Evolutionary conservation across 2,888 invertebrate genomes (phyloP).

Genomic region (Cyclophora albipunctata): DNA sequence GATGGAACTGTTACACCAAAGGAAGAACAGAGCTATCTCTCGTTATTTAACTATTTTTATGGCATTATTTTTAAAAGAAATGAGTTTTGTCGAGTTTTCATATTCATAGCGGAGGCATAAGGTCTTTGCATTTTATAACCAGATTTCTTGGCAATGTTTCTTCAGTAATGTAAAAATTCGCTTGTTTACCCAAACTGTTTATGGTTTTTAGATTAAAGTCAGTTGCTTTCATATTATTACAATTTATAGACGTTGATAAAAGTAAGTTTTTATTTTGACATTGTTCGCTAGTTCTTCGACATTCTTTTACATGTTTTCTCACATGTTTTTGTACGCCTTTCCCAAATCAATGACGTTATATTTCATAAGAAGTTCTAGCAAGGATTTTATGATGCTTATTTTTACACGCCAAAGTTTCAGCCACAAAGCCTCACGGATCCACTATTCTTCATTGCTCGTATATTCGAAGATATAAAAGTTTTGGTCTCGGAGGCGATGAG

Average conservation of each 20-base stretch:
- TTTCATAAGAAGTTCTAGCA: background rate
- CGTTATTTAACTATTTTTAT: constrained; percentile 64
- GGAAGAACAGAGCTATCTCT: constrained; percentile 48
- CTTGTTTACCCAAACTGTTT: background rate
- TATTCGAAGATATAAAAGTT: constrained; percentile 51
- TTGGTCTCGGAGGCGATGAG: constrained; percentile 50
- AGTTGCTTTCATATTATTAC: too few relatives aligned
- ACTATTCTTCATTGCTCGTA: constrained; percentile 15
- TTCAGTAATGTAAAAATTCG: constrained; percentile 2
- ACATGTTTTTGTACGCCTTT: background rate
- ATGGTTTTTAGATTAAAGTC: too few relatives aligned
- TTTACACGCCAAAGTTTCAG: constrained; percentile 15
- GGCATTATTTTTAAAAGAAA: constrained; percentile 54
- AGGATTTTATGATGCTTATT: constrained; percentile 14
- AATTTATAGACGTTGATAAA: background rate
- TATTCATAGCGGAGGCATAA: constrained; percentile 35
- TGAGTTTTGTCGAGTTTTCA: constrained; percentile 44
- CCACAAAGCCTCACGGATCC: constrained; percentile 11
- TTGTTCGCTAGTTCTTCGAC: background rate
- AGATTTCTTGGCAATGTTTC: constrained; percentile 20
- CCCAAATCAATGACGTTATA: too few relatives aligned
- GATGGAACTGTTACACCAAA: constrained; percentile 53
- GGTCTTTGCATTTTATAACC: constrained; percentile 23
- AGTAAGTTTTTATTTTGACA: background rate
- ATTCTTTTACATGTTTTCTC: background rate